phyloP scores from a whole-genome alignment of 2,888 invertebrate genomes.

The Clitarchus hookeri region DNA sequence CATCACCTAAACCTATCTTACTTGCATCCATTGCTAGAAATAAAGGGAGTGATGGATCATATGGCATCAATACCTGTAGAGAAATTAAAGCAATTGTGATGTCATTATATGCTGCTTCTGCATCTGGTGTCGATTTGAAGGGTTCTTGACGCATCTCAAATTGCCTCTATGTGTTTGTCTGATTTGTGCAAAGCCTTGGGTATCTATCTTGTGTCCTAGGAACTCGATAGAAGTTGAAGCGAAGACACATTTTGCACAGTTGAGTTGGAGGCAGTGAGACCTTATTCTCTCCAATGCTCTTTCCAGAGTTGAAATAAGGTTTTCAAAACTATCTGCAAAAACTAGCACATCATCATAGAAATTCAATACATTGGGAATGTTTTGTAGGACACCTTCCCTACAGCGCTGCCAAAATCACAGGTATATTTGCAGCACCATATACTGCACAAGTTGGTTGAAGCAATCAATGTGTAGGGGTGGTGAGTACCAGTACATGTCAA shows the following conservation, averaged over 20 bases:
- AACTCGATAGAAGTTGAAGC: neutral
- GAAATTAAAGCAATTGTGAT: conserved; percentile 32
- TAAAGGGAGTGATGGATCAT: conserved; percentile 29
- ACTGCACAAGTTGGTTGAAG: too few relatives aligned
- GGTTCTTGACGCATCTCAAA: neutral
- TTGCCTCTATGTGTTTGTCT: neutral
- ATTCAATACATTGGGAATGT: conserved; percentile 12
- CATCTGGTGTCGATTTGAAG: conserved; percentile 30
- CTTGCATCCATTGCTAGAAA: too few relatives aligned
- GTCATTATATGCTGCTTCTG: conserved; percentile 28
- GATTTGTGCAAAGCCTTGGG: neutral
- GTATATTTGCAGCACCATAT: too few relatives aligned
- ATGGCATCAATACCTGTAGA: too few relatives aligned
- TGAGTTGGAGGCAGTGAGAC: neutral
- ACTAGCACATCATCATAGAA: conserved; percentile 26
- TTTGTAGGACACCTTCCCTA: conserved; percentile 25
- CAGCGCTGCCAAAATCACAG: conserved; percentile 39
- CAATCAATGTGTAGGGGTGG: too few relatives aligned
- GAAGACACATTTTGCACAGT: conserved; percentile 28
- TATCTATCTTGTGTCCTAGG: conserved; percentile 24
- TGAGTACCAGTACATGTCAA: too few relatives aligned
- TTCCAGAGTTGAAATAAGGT: neutral
- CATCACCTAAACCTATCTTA: conserved; percentile 43
- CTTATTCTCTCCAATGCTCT: neutral
- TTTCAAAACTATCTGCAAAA: conserved; percentile 15